These are phyloP conservation scores for Cremastinae sp. DNA, from an alignment of 2,888 invertebrate genomes.

Conservation along the genomic window DNA sequence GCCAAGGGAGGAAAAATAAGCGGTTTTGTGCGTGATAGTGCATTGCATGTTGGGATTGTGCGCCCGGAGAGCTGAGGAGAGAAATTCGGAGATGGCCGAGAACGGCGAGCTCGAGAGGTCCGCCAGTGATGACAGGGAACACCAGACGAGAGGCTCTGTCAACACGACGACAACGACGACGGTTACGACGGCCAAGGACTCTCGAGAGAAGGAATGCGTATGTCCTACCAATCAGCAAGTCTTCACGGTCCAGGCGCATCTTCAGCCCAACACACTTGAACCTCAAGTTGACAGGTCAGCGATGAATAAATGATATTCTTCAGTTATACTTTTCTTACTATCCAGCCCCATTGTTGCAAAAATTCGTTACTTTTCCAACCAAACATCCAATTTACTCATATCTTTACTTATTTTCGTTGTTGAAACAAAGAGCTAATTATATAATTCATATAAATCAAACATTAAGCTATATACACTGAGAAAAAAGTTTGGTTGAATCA, in stretches of 20 bases:
- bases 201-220: constrained; percentile 45
- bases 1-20: not conserved
- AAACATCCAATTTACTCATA: no score
- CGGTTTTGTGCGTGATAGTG: constrained; percentile 71
- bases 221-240: constrained; percentile 18
- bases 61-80: constrained; percentile 59
- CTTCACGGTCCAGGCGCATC: constrained; percentile 47
- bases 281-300: constrained; percentile 67
- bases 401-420: no score
- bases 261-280: constrained; percentile 62
- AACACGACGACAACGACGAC: constrained; percentile 29
- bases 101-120: constrained; percentile 64
- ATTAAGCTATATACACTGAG: no score
- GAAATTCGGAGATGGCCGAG: constrained; percentile 69
- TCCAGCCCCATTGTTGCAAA: not conserved
- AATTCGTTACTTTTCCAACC: no score
- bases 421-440: no score
- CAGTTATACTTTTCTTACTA: not conserved
- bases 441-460: no score
- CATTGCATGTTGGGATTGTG: constrained; percentile 70
- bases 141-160: constrained; percentile 28
- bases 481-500: no score
- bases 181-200: constrained; percentile 41
- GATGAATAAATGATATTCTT: not conserved
- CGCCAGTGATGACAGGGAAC: constrained; percentile 33